Evolutionary conservation across 30 jellyfish, hydroid and myxozoan species (phyloP).

Genomic region (Clytia hemisphaerica): DNA sequence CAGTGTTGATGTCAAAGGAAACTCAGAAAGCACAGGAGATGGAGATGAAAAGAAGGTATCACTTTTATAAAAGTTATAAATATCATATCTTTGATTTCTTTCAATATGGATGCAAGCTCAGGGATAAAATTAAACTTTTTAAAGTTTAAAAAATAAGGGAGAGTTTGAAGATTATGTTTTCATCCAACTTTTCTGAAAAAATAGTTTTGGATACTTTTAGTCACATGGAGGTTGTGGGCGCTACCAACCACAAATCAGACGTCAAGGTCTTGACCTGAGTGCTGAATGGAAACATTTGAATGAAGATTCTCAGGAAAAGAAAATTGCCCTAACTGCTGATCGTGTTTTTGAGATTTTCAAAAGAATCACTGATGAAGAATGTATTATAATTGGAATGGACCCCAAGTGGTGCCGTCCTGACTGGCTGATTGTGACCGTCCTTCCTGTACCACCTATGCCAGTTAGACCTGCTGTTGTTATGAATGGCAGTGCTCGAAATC

Average conservation of each 20-base stretch:
- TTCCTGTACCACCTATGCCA: constrained; percentile 99
- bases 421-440: constrained; percentile 87
- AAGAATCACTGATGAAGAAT: constrained; percentile 90
- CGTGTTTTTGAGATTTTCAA: constrained; percentile 89
- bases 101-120: no score
- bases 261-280: constrained; percentile 79
- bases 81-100: no score
- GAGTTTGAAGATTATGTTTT: no score
- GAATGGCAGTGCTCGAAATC: constrained; percentile 96
- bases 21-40: constrained; percentile 58
- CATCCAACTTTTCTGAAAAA: no score
- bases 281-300: constrained; percentile 85
- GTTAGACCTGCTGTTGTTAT: constrained; percentile 99
- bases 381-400: constrained; percentile 79
- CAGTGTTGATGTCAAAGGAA: constrained; percentile 85
- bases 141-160: no score
- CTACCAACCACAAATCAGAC: constrained; percentile 82
- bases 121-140: no score
- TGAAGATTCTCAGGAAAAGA: constrained; percentile 91
- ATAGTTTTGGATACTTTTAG: no score
- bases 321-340: constrained; percentile 82
- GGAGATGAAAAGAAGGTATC: constrained; percentile 66
- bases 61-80: no score
- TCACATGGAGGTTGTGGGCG: constrained; percentile 99
- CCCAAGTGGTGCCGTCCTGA: constrained; percentile 90